A percentile compares a stretch with the other conserved stretches of the same genome.
Evolutionary conservation across 2,888 invertebrate genomes (phyloP).

Genomic region (Stenodema calcarata): DNA sequence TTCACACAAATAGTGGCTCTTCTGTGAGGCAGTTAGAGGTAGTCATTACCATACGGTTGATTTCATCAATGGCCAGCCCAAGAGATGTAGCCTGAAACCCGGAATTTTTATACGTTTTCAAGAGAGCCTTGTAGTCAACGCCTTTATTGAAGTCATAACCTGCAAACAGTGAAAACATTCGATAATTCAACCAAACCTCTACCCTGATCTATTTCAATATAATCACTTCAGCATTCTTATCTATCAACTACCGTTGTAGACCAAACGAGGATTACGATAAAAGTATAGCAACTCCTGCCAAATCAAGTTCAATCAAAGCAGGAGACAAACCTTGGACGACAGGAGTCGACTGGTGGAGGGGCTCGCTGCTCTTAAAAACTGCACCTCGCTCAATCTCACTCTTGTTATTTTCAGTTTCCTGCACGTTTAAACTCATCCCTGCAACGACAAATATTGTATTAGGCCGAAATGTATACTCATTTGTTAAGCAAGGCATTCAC

Average conservation of each 20-base stretch:
- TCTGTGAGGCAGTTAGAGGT: too few species aligned
- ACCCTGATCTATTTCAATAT: too few species aligned
- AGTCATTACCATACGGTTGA: constrained; percentile 85
- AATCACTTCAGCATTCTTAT: too few species aligned
- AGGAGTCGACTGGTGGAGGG: constrained; percentile 71
- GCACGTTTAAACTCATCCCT: not conserved
- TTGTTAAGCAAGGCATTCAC: too few species aligned
- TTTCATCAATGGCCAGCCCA: constrained; percentile 87
- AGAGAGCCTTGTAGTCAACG: constrained; percentile 81
- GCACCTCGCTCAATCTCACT: constrained; percentile 70
- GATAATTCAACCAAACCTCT: too few species aligned
- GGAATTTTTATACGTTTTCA: constrained; percentile 78
- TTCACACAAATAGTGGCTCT: too few species aligned
- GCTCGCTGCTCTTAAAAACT: constrained; percentile 74
- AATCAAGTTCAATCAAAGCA: too few species aligned
- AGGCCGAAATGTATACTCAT: too few species aligned
- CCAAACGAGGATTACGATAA: too few species aligned
- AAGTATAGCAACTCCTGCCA: too few species aligned
- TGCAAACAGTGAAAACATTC: too few species aligned
- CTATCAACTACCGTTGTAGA: too few species aligned
- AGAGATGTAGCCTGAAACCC: constrained; percentile 99
- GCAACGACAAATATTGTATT: not conserved
- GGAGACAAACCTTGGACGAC: constrained; percentile 67
- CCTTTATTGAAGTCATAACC: constrained; percentile 96
- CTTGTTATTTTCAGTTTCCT: not conserved